Percentiles rank a stretch among this genome's conserved stretches.
phyloP scores from a whole-genome alignment of 2,797 vertebrate species.

The Acanthurus leucopareius region DNA sequence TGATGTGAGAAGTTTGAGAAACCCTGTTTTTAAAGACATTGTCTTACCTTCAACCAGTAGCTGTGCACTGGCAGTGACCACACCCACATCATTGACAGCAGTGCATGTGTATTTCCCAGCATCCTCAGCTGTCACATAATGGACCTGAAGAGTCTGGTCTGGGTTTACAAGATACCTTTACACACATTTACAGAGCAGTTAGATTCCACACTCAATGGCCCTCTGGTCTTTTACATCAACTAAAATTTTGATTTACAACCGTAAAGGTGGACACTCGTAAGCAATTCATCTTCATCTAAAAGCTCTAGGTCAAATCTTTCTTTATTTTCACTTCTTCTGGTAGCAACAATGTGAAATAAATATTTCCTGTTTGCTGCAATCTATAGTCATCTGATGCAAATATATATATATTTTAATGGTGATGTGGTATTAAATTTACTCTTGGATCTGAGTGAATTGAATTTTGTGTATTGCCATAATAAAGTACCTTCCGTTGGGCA shows the following conservation, averaged over 20 bases:
- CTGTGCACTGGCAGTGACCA: conserved; percentile 78
- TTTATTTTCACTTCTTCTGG: not conserved
- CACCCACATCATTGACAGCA: conserved; percentile 86
- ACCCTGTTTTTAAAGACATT: not conserved
- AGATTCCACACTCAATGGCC: not conserved
- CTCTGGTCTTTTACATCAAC: not conserved
- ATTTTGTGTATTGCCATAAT: not conserved
- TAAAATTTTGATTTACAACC: not conserved
- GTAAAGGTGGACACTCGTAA: no score
- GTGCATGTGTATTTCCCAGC: conserved; percentile 89
- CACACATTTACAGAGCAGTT: conserved; percentile 6
- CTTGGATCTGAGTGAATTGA: no score
- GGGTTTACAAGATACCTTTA: conserved; percentile 89
- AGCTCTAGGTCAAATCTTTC: not conserved
- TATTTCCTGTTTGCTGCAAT: not conserved
- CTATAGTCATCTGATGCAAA: not conserved
- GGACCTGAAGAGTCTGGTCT: conserved; percentile 89
- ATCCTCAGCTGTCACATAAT: conserved; percentile 84
- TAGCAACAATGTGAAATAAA: not conserved
- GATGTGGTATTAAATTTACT: no score
- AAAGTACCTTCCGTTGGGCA: conserved; percentile 90
- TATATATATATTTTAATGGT: no score
- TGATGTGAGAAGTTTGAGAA: not conserved
- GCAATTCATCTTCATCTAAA: not conserved
- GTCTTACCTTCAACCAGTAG: conserved; percentile 87